Evolutionary conservation across 2,888 invertebrate genomes (phyloP).

Genomic region (Xanthia icteritia): DNA sequence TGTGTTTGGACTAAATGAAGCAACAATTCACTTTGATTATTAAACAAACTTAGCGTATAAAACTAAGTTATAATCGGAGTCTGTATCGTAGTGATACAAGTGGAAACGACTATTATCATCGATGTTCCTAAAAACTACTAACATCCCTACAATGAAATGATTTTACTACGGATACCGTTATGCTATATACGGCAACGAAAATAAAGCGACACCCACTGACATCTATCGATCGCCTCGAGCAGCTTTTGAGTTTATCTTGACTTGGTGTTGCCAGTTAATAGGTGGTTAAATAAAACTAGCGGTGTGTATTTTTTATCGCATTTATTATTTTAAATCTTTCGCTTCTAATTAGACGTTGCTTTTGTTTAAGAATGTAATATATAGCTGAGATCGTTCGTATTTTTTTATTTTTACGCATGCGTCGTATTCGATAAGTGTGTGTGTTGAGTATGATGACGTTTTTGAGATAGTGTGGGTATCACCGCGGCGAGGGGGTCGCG

Average conservation of each 20-base stretch:
- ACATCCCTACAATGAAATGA: conserved; percentile 74
- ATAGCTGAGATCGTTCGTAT: not conserved
- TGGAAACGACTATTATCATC: conserved; percentile 29
- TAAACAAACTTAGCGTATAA: not conserved
- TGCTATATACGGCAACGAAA: conserved; percentile 84
- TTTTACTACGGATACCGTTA: conserved; percentile 89
- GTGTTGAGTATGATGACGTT: conserved; percentile 60
- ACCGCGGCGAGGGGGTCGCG: conserved; percentile 73
- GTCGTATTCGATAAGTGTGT: conserved; percentile 37
- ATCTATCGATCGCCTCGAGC: conserved; percentile 88
- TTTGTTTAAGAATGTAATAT: not conserved
- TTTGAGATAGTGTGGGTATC: conserved; percentile 67
- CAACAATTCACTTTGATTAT: not conserved
- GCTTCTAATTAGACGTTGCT: not conserved
- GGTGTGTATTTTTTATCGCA: not conserved
- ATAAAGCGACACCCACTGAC: conserved; percentile 89
- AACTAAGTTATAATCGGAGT: not conserved
- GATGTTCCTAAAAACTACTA: conserved; percentile 27
- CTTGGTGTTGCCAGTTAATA: conserved; percentile 76
- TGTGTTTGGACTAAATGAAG: not conserved
- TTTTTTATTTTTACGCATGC: conserved; percentile 63
- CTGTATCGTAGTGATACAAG: not conserved
- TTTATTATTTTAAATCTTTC: not conserved
- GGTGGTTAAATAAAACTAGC: not conserved
- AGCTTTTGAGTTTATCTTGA: conserved; percentile 75